These are phyloP conservation scores for Canis aureus DNA, from an alignment of 2,113 vertebrate species.

Conservation along the genomic window DNA sequence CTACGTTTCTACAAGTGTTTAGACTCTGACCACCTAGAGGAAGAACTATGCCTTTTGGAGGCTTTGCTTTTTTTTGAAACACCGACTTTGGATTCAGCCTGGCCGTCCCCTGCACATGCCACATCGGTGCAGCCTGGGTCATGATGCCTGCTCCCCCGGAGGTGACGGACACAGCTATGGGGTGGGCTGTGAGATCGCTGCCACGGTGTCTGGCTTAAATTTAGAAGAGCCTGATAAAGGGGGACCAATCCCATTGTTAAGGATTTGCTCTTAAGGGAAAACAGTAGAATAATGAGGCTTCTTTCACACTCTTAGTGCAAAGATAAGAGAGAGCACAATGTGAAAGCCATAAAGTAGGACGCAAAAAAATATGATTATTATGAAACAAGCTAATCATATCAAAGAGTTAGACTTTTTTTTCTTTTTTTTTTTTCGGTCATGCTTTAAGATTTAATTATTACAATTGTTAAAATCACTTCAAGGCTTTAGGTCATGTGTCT, in stretches of 20 bases:
- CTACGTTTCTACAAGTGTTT: neutral
- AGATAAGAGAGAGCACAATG: neutral
- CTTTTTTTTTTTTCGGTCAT: accelerated
- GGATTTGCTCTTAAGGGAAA: no score
- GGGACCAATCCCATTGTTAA: accelerated
- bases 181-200: accelerated
- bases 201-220: accelerated
- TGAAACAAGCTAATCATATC: no score
- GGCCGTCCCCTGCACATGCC: neutral
- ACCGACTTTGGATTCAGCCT: neutral
- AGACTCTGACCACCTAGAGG: neutral
- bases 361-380: no score
- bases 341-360: neutral
- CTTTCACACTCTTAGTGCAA: neutral
- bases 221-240: accelerated
- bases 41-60: neutral
- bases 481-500: no score
- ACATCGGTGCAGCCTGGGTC: accelerated
- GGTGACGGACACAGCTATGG: accelerated
- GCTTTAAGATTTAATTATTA: neutral
- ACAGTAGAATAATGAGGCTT: neutral
- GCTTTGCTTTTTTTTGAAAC: neutral
- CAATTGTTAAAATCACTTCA: neutral
- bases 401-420: neutral
- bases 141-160: accelerated